phyloP scores from a whole-genome alignment of 2,113 vertebrate genomes.

The Euleptes europaea region DNA sequence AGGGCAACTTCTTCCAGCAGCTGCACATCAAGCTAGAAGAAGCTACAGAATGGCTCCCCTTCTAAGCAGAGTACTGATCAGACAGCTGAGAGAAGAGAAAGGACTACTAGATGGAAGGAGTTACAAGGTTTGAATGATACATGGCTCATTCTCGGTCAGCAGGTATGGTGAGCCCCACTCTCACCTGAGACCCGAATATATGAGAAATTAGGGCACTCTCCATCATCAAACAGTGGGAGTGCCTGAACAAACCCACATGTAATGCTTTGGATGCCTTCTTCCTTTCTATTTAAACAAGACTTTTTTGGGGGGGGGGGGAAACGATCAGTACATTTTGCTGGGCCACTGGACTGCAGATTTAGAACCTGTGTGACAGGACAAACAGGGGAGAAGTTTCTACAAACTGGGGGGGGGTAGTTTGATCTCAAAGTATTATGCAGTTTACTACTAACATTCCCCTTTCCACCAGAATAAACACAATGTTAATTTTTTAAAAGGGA shows the following conservation, averaged over 20 bases:
- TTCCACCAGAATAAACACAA: too few species aligned
- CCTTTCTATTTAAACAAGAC: background rate
- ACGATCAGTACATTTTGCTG: background rate
- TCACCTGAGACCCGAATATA: background rate
- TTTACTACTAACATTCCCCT: too few species aligned
- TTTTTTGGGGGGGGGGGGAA: too few species aligned
- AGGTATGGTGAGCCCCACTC: too few species aligned
- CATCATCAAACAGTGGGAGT: background rate
- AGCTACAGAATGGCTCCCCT: background rate
- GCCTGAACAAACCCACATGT: background rate
- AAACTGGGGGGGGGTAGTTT: too few species aligned
- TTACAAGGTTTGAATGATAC: background rate
- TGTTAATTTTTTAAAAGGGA: too few species aligned
- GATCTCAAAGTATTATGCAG: too few species aligned
- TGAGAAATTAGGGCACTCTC: background rate
- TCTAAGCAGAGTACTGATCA: background rate
- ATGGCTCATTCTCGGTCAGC: too few species aligned
- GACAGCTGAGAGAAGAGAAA: background rate
- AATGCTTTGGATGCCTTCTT: background rate
- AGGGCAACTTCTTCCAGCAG: background rate
- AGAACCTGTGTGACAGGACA: background rate
- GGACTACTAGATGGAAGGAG: background rate
- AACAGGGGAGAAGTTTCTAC: too few species aligned
- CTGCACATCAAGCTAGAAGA: background rate
- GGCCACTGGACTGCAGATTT: too few species aligned